Conservation (phyloP, 2,797 vertebrate species). For the Gastrophryne carolinensis region DNA sequence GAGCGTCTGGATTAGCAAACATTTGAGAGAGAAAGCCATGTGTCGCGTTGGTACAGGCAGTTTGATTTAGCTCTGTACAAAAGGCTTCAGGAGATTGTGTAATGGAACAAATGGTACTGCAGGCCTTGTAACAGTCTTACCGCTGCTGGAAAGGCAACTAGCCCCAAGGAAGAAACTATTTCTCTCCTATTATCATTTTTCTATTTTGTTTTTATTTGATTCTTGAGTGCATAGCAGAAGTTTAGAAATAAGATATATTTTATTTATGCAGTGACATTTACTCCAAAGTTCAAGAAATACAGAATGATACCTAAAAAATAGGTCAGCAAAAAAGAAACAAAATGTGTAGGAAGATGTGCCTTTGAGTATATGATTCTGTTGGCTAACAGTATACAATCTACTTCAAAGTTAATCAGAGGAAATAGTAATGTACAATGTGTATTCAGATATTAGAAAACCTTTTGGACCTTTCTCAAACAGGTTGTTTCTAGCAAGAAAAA, state of each 20-base stretch:
- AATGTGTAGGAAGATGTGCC: too few species aligned
- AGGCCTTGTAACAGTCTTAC: constrained; percentile 92
- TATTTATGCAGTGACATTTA: not conserved
- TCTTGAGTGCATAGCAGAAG: constrained; percentile 53
- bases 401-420: too few species aligned
- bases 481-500: too few species aligned
- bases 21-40: constrained; percentile 83
- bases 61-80: constrained; percentile 82
- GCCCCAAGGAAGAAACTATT: constrained; percentile 85
- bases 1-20: constrained; percentile 91
- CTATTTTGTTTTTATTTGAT: constrained; percentile 29
- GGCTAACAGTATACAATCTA: too few species aligned
- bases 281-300: not conserved
- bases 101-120: constrained; percentile 96
- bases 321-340: too few species aligned
- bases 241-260: not conserved
- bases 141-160: constrained; percentile 87
- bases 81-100: constrained; percentile 96
- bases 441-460: too few species aligned
- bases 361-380: too few species aligned
- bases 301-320: too few species aligned
- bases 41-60: constrained; percentile 83
- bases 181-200: constrained; percentile 53
- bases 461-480: too few species aligned
- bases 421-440: too few species aligned